phyloP scores from a whole-genome alignment of 2,113 vertebrate species.

The Neogobius melanostomus region DNA sequence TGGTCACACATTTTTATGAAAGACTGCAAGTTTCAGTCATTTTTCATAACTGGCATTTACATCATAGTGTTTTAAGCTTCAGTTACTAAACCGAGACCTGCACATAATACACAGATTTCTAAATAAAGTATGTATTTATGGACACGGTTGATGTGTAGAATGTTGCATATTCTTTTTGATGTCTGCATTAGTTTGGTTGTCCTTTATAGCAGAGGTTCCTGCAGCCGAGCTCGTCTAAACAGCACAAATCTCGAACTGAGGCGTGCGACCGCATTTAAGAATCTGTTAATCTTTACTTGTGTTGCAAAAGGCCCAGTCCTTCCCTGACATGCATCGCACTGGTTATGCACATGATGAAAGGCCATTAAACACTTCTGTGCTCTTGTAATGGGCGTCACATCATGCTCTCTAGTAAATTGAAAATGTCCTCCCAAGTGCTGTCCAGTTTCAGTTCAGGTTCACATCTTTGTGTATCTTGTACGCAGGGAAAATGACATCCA shows the following conservation, averaged over 20 bases:
- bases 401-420: not conserved
- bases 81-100: not conserved
- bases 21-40: not conserved
- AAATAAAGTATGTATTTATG: too few relatives aligned
- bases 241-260: not conserved
- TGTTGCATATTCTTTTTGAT: too few relatives aligned
- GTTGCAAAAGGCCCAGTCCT: too few relatives aligned
- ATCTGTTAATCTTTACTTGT: not conserved
- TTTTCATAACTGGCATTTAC: constrained; percentile 4
- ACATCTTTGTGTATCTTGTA: too few relatives aligned
- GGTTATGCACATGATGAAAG: not conserved
- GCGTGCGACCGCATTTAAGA: not conserved
- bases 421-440: too few relatives aligned
- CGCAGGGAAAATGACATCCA: too few relatives aligned
- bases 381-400: not conserved
- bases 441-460: too few relatives aligned
- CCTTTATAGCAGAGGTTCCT: too few relatives aligned
- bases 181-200: too few relatives aligned
- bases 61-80: not conserved
- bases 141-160: too few relatives aligned
- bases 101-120: too few relatives aligned
- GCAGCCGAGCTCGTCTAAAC: not conserved
- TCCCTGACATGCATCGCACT: not conserved
- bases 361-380: too few relatives aligned
- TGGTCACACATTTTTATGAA: not conserved